Percentiles rank a stretch among this genome's conserved stretches.
phyloP scores from a whole-genome alignment of 2,113 vertebrate genomes.

The Leptocoma aspasia region DNA sequence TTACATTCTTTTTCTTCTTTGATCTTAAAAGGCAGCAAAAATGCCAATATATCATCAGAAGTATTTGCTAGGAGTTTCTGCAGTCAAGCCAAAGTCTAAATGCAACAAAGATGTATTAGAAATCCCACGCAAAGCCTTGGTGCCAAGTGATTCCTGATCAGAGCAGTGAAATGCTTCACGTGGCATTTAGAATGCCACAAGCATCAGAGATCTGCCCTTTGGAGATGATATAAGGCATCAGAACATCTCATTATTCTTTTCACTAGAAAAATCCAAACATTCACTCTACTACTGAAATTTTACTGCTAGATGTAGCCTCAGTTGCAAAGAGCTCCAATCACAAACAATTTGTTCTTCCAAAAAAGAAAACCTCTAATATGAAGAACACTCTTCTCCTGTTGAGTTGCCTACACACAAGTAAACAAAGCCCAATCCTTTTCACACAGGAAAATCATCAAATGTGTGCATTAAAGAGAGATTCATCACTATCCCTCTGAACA shows the following conservation, averaged over 20 bases:
- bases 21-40: constrained; percentile 26
- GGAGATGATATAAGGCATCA: neutral
- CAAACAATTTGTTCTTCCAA: neutral
- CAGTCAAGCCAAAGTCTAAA: neutral
- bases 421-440: neutral
- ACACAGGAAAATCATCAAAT: neutral
- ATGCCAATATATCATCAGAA: neutral
- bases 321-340: neutral
- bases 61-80: neutral
- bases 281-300: neutral
- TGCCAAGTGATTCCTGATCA: neutral
- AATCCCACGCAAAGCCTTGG: neutral
- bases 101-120: neutral
- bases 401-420: neutral
- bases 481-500: neutral
- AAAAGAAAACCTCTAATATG: neutral
- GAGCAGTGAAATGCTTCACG: neutral
- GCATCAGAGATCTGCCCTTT: neutral
- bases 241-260: neutral
- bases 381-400: neutral
- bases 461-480: neutral
- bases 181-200: neutral
- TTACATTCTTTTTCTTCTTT: constrained; percentile 21
- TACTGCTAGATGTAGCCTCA: neutral
- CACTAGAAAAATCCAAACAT: neutral